phyloP scores from a whole-genome alignment of 2,888 invertebrate species.

The Beris chalybata region DNA sequence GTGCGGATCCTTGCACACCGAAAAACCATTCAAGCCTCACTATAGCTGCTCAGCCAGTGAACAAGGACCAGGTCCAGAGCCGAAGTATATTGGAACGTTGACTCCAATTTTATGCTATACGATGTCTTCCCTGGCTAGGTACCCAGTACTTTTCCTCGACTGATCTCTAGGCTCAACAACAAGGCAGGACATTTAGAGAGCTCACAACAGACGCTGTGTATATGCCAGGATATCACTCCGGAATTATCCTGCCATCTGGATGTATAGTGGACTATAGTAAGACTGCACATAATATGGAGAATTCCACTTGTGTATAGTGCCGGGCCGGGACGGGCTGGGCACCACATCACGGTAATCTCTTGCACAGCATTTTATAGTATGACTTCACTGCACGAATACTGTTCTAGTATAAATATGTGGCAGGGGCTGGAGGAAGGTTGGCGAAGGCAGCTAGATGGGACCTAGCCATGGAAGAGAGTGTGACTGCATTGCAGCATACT shows the following conservation, averaged over 20 bases:
- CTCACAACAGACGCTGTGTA: constrained; percentile 19
- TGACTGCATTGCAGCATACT: constrained; percentile 40
- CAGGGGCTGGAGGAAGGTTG: constrained; percentile 17
- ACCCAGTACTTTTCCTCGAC: neutral
- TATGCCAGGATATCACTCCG: no score
- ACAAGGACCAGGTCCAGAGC: no score
- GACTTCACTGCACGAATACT: constrained; percentile 35
- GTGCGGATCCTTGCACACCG: constrained; percentile 19
- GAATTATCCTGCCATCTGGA: no score
- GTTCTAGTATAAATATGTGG: constrained; percentile 25
- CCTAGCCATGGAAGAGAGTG: constrained; percentile 30
- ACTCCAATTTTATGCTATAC: constrained; percentile 15
- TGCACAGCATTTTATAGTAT: constrained; percentile 28
- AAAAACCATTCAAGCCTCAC: neutral
- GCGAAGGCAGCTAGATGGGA: constrained; percentile 10
- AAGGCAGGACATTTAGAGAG: constrained; percentile 23
- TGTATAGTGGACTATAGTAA: no score
- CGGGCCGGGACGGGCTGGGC: neutral
- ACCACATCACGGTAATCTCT: constrained; percentile 11
- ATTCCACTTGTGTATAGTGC: constrained; percentile 2
- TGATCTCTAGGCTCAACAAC: constrained; percentile 24
- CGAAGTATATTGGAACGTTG: neutral
- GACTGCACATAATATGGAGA: neutral
- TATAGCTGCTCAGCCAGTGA: no score
- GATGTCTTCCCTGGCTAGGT: constrained; percentile 21